phyloP scores from a whole-genome alignment of 2,113 vertebrate species.

The Budorcas taxicolor region DNA sequence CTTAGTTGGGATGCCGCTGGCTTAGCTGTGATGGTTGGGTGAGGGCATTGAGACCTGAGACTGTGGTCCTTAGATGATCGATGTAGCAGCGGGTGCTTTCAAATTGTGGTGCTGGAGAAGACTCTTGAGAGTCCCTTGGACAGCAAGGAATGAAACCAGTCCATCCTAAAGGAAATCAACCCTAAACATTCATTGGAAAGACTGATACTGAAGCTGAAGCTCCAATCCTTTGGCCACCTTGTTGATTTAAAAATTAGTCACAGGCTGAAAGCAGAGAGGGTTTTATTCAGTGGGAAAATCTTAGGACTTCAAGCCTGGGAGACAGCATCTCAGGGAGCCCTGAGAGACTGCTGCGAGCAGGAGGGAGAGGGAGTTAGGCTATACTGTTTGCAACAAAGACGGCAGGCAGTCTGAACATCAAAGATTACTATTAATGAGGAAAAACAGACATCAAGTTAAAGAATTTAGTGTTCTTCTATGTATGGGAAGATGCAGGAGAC shows the following conservation, averaged over 20 bases:
- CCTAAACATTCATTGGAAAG: neutral
- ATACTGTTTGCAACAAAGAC: neutral
- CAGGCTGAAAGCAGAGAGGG: neutral
- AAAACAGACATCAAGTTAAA: neutral
- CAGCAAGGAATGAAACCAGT: neutral
- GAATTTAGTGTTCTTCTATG: neutral
- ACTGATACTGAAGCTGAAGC: neutral
- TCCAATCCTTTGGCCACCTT: neutral
- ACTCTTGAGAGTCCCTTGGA: neutral
- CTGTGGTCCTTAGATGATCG: neutral
- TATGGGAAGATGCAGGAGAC: neutral
- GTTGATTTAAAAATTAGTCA: neutral
- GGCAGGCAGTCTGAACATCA: neutral
- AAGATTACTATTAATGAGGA: neutral
- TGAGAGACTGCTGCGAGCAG: neutral
- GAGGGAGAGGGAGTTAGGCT: neutral
- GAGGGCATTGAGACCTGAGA: neutral
- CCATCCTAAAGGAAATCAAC: neutral
- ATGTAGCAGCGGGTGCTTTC: neutral
- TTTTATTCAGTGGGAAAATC: neutral
- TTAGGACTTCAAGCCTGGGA: neutral
- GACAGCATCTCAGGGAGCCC: neutral
- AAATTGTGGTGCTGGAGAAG: neutral
- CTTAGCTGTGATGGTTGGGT: neutral
- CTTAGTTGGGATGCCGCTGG: too few relatives aligned